Evolutionary conservation across 2,797 vertebrate species (phyloP).

Genomic region (Buceros bicornis): DNA sequence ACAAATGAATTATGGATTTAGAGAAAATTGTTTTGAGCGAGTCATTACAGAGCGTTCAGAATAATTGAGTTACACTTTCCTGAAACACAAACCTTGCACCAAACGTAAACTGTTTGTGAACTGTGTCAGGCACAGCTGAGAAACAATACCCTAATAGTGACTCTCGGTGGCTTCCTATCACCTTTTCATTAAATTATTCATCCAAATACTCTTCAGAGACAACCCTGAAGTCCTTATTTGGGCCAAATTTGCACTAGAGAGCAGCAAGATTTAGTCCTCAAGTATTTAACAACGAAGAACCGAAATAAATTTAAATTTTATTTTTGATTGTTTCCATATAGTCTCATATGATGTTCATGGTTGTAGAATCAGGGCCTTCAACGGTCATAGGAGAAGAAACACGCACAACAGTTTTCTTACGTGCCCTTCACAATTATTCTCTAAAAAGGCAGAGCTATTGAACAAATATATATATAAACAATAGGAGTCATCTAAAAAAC

Average conservation of each 20-base stretch:
- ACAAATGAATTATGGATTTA: neutral
- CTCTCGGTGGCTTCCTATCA: neutral
- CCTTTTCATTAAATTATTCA: neutral
- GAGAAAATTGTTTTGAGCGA: neutral
- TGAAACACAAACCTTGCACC: neutral
- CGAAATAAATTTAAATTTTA: neutral
- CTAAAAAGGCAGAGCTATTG: neutral
- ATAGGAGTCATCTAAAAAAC: conserved; percentile 45
- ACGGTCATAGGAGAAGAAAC: conserved; percentile 52
- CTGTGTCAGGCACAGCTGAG: neutral
- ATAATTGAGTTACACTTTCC: neutral
- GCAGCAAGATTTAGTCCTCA: neutral
- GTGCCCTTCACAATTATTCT: conserved; percentile 22
- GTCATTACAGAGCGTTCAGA: neutral
- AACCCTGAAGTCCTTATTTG: neutral
- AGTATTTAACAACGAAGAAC: neutral
- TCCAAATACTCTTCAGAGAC: neutral
- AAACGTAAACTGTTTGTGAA: neutral
- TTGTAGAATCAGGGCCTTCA: neutral
- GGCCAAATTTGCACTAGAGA: neutral
- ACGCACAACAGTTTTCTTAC: conserved; percentile 1
- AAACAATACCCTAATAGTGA: neutral
- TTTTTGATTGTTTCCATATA: neutral
- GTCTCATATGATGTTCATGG: neutral
- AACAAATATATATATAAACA: conserved; percentile 10